phyloP scores from a whole-genome alignment of 2,888 invertebrate genomes.

The Drosophila ustulata region DNA sequence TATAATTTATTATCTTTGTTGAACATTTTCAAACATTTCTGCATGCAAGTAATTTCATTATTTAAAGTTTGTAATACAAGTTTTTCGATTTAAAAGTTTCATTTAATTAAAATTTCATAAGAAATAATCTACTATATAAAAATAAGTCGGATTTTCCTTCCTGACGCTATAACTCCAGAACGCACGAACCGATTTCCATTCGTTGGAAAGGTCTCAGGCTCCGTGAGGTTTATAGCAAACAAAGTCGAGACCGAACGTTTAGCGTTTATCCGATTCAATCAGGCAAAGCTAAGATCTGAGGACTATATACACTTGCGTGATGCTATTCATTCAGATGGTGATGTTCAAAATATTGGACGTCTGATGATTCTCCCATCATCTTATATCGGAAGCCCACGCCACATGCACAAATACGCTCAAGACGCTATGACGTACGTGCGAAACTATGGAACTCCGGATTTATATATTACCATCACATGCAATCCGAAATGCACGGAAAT shows the following conservation, averaged over 20 bases:
- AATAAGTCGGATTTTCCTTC: too few species aligned
- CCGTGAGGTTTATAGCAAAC: too few species aligned
- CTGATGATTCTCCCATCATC: conserved; percentile 44
- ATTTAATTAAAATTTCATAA: too few species aligned
- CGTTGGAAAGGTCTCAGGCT: too few species aligned
- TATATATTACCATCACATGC: neutral
- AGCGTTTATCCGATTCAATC: neutral
- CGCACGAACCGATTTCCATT: too few species aligned
- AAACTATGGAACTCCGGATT: neutral
- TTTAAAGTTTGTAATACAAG: too few species aligned
- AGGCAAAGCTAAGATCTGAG: neutral
- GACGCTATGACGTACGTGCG: conserved; percentile 21
- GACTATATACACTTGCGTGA: conserved; percentile 76
- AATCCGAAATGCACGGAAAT: conserved; percentile 11
- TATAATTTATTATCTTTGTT: neutral
- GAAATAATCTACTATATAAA: too few species aligned
- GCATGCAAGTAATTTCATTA: too few species aligned
- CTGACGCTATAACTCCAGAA: too few species aligned
- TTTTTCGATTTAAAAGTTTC: too few species aligned
- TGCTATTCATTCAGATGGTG: conserved; percentile 61
- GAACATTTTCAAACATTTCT: too few species aligned
- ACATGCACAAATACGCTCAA: conserved; percentile 51
- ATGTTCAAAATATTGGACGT: conserved; percentile 54
- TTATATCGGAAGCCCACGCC: conserved; percentile 46
- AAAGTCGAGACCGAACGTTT: neutral